phyloP scores from a whole-genome alignment of 1,140 invertebrate genomes.

The Tigriopus japonicus region DNA sequence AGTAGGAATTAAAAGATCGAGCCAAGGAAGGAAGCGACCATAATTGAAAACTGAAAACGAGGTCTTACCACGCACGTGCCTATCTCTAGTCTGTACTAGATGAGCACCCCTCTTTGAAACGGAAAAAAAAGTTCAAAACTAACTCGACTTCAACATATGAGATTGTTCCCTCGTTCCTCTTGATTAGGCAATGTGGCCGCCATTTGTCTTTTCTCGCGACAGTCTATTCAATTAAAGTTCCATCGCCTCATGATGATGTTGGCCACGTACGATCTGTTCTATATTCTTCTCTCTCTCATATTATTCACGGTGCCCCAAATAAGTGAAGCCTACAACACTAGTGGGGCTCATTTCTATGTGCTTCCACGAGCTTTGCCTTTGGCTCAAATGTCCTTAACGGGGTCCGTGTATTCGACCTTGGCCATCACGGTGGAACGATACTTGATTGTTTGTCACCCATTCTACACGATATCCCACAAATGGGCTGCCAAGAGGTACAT shows the following conservation, averaged over 20 bases:
- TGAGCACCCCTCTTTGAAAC: too few species aligned
- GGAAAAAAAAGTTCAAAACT: too few species aligned
- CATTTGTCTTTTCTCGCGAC: background rate
- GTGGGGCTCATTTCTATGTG: background rate
- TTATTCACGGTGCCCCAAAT: background rate
- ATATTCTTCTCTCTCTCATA: background rate
- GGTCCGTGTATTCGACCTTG: constrained; percentile 4
- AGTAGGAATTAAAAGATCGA: too few species aligned
- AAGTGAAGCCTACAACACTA: background rate
- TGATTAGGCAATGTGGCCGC: constrained; percentile 1
- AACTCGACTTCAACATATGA: too few species aligned
- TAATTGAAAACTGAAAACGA: too few species aligned
- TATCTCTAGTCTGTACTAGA: too few species aligned
- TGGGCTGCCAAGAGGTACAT: background rate
- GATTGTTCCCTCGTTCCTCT: too few species aligned
- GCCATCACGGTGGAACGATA: constrained; percentile 10
- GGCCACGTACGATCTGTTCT: background rate
- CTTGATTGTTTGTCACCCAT: constrained; percentile 6
- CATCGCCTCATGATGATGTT: constrained; percentile 5
- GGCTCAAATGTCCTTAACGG: constrained; percentile 3
- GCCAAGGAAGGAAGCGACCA: too few species aligned
- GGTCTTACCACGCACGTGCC: too few species aligned
- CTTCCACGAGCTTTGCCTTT: constrained; percentile 1
- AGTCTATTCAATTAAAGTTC: background rate
- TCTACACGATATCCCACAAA: constrained; percentile 1